These are phyloP conservation scores for Neelides folsomi DNA, from an alignment of 2,888 invertebrate genomes.

Conservation along the genomic window DNA sequence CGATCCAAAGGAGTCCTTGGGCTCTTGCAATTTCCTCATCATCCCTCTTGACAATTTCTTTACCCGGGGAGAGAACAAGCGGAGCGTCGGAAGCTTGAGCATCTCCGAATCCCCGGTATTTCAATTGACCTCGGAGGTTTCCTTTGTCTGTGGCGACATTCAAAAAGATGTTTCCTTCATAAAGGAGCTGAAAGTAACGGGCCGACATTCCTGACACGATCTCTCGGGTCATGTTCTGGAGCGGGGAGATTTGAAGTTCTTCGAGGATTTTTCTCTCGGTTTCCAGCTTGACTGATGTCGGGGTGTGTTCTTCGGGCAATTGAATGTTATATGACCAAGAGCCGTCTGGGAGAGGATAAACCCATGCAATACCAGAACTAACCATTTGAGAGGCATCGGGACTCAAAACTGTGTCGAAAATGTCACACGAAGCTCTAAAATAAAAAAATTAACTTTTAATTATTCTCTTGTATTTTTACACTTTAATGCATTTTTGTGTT, in stretches of 20 bases:
- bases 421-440: conserved; percentile 32
- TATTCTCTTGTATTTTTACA: neutral
- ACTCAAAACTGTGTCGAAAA: conserved; percentile 31
- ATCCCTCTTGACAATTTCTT: conserved; percentile 7
- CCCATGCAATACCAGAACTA: conserved; percentile 31
- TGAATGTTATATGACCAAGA: conserved; percentile 33
- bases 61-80: conserved; percentile 23
- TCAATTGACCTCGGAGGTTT: conserved; percentile 56
- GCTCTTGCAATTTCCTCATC: conserved; percentile 19
- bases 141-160: conserved; percentile 53
- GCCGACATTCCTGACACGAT: conserved; percentile 58
- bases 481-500: no score
- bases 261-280: conserved; percentile 33
- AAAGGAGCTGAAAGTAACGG: conserved; percentile 65
- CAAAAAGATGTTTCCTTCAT: conserved; percentile 65
- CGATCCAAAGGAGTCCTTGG: conserved; percentile 32
- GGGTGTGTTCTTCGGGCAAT: conserved; percentile 26
- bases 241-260: conserved; percentile 26
- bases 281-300: conserved; percentile 28
- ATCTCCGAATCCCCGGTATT: conserved; percentile 56
- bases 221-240: conserved; percentile 24
- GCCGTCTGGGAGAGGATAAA: conserved; percentile 32
- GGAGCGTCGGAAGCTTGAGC: conserved; percentile 37
- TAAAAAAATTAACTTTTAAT: neutral
- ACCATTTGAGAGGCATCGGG: conserved; percentile 23